phyloP scores from a whole-genome alignment of 2,797 vertebrate species.

The Anguilla megastoma region DNA sequence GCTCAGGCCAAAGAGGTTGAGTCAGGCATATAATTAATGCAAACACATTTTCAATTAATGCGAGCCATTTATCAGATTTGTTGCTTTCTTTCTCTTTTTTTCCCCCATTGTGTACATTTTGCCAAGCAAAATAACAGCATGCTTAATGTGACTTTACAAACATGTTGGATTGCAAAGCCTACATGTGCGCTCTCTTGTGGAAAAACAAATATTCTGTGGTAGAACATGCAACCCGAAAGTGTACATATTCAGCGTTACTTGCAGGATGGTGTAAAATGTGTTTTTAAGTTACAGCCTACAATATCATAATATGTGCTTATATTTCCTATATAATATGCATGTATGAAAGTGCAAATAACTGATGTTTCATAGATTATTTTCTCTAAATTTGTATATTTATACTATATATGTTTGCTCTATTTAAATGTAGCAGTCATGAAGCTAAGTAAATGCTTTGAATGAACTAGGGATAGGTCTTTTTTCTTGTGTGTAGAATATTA shows the following conservation, averaged over 20 bases:
- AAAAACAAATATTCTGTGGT: neutral
- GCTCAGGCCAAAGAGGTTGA: conserved; percentile 35
- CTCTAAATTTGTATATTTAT: neutral
- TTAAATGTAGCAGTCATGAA: neutral
- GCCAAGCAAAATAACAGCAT: neutral
- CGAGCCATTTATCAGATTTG: conserved; percentile 37
- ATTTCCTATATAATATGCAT: neutral
- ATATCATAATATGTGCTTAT: neutral
- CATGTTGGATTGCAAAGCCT: neutral
- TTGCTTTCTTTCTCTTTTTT: conserved; percentile 17
- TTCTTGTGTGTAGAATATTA: neutral
- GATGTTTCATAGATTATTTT: neutral
- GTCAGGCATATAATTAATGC: conserved; percentile 42
- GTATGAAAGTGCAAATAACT: neutral
- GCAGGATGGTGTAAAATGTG: neutral
- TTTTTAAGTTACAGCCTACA: neutral
- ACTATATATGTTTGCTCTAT: neutral
- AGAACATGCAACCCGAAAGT: neutral
- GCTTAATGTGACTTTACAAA: conserved; percentile 6
- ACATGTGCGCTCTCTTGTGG: neutral
- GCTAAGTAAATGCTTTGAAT: neutral
- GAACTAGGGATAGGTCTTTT: neutral
- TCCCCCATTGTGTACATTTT: neutral
- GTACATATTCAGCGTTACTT: neutral
- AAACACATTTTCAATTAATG: conserved; percentile 41